Percentiles rank a stretch among this genome's conserved stretches.
These are phyloP conservation scores for Lepidurus couesii DNA, from an alignment of 1,140 invertebrate genomes.

Conservation along the genomic window DNA sequence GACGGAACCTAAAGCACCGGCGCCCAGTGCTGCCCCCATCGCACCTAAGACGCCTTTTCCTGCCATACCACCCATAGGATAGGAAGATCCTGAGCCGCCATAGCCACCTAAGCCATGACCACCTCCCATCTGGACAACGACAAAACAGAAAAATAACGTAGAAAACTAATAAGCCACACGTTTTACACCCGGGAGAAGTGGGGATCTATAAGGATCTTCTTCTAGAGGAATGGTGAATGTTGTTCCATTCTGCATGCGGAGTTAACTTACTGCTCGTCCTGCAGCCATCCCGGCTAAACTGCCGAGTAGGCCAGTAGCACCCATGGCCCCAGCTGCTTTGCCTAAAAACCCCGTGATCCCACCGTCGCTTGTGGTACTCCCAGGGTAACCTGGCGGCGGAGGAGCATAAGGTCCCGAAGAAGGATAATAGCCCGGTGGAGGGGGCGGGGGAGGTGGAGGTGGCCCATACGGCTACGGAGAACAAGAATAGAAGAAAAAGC, in stretches of 20 bases:
- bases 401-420: background rate
- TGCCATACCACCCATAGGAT: constrained; percentile 23
- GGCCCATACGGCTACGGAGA: constrained; percentile 27
- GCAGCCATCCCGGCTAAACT: constrained; percentile 22
- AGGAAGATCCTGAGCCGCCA: constrained; percentile 26
- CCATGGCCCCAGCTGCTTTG: constrained; percentile 32
- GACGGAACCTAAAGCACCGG: constrained; percentile 41
- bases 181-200: background rate
- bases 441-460: constrained; percentile 22
- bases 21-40: constrained; percentile 41
- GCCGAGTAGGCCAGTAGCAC: constrained; percentile 29
- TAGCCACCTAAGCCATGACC: constrained; percentile 32
- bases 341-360: constrained; percentile 10
- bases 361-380: background rate
- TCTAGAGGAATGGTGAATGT: background rate
- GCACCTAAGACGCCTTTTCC: constrained; percentile 39
- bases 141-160: constrained; percentile 27
- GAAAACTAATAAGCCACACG: constrained; percentile 18
- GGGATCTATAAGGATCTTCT: no score
- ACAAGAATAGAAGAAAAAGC: background rate
- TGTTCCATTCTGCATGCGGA: background rate
- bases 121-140: constrained; percentile 30
- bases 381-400: constrained; percentile 12
- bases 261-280: background rate
- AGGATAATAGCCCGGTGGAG: constrained; percentile 31